Evolutionary conservation across 2,888 invertebrate species (phyloP).

Genomic region (Conistra vaccinii): DNA sequence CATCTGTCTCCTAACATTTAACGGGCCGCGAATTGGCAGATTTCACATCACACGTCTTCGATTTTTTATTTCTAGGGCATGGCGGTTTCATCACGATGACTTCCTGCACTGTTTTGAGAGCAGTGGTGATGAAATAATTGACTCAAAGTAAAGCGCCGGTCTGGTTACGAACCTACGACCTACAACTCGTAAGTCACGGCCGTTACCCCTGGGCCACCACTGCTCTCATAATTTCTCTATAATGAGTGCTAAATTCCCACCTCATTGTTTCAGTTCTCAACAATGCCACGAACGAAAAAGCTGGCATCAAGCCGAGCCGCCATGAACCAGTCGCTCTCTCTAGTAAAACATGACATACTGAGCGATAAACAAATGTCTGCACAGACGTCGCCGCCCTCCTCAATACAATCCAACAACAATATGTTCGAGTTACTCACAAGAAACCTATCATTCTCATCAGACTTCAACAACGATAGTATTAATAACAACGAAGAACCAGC

Average conservation of each 20-base stretch:
- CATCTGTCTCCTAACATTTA: no score
- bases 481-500: conserved; percentile 82
- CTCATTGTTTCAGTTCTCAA: conserved; percentile 89
- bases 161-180: no score
- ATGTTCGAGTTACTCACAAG: conserved; percentile 87
- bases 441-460: conserved; percentile 88
- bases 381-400: conserved; percentile 69
- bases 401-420: conserved; percentile 77
- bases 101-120: no score
- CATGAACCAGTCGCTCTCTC: conserved; percentile 83
- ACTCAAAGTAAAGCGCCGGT: no score
- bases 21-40: no score
- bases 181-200: no score
- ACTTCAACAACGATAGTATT: conserved; percentile 88
- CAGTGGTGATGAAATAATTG: no score
- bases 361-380: conserved; percentile 77
- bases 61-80: no score
- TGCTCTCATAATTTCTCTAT: no score
- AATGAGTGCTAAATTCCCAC: background rate
- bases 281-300: conserved; percentile 91
- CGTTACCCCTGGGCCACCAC: no score
- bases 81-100: no score
- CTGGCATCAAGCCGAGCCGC: conserved; percentile 85
- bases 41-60: no score
- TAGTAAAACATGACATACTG: conserved; percentile 86